Conservation (phyloP, 2,113 vertebrate genomes). For the Noturus placidus region DNA sequence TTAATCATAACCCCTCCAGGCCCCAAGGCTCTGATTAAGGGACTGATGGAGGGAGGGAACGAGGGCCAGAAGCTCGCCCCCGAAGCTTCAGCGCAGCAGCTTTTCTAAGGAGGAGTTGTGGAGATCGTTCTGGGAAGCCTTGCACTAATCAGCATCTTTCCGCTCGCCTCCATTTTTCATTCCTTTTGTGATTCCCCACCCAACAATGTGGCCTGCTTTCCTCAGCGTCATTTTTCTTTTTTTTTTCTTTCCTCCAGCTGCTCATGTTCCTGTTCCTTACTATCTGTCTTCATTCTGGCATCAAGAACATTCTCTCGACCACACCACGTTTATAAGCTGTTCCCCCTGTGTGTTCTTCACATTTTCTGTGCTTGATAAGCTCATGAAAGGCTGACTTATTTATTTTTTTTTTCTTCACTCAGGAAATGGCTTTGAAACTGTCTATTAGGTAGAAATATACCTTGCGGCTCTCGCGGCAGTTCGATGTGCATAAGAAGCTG, state of each 20-base stretch:
- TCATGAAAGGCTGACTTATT: neutral
- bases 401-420: neutral
- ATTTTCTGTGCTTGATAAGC: constrained; percentile 28
- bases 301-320: constrained; percentile 56
- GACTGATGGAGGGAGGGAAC: constrained; percentile 57
- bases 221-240: neutral
- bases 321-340: constrained; percentile 52
- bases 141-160: constrained; percentile 67
- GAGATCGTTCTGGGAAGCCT: constrained; percentile 50
- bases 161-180: constrained; percentile 53
- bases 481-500: neutral
- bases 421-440: constrained; percentile 16
- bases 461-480: neutral
- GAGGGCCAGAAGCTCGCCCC: constrained; percentile 48
- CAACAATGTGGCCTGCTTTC: constrained; percentile 65
- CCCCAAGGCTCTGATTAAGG: constrained; percentile 67
- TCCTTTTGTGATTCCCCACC: constrained; percentile 51
- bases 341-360: constrained; percentile 19
- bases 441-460: constrained; percentile 24
- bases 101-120: constrained; percentile 40
- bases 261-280: constrained; percentile 45
- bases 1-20: constrained; percentile 71
- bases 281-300: constrained; percentile 59
- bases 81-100: constrained; percentile 9
- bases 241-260: constrained; percentile 38